Base-by-base conservation (phyloP, 1,140 invertebrate species). In the Microvelia longipes region DNA sequence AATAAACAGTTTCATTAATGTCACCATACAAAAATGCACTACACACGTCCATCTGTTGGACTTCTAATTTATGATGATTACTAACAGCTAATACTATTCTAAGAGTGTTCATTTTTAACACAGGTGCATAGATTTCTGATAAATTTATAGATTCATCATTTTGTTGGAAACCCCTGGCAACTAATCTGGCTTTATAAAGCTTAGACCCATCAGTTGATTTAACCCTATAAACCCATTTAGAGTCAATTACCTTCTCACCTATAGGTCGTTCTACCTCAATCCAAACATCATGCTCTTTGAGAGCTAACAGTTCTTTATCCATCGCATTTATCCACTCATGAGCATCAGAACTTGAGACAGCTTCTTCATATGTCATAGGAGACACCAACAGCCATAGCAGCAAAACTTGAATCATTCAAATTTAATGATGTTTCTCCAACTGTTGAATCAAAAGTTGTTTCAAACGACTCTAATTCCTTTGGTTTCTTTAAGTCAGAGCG, bases 21-120 rank as follows among this genome's bases (percentile, higher is more conserved):
- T 77, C 72, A 29, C 76, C 78, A 73, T 81, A 73, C 2, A 80
- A 71, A 76, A 79, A 80, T 30, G 79, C 79, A 67, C 78, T 80
- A 63, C 75, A 75, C 19, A 80, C 73, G 71, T 77, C 79, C 71
- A 79, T 76, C 5, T 19, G 28, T 26, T 25, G 19, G 13, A 67
- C 66, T 5, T 67, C 14, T 2, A 67, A 61, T 78, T 77, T 27
- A 25, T 68, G 70, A 60, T 75, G 71, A 1, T 73, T 74, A 14
- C 75, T 72, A 25, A 76, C 1, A 28, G 75, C 71, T 26, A 80
- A 67, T 1, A 80, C 14, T 50, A 73, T 66, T 60, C 78, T 70
- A 63, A 81, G 73, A 19, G 79, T 76, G 28, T 29, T 71, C 28
- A 73, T 70, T 60, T 72, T 73, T 2, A 74, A 75, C 5, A 80